Base-by-base conservation (phyloP, 2,888 invertebrate genomes). In the Brenthis hecate region DNA sequence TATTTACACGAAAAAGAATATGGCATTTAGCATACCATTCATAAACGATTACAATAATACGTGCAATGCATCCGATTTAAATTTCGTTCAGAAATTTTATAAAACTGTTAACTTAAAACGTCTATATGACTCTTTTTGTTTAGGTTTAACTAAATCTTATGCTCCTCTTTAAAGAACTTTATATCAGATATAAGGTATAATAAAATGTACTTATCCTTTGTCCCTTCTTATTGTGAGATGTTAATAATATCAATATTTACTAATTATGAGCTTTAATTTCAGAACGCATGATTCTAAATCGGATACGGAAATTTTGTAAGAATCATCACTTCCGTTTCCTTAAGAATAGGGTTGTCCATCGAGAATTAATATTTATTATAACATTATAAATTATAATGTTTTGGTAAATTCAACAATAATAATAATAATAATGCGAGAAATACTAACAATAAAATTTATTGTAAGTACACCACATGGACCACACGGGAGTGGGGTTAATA, bases 401-500 rank as follows among this genome's bases (percentile, higher is more conserved):
- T 14, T 56, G 8, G 54, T 54, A 23, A 0, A 8, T 53, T 23
- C 1, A 60, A 60, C n/a, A 50, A 6, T 19, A 19, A 19, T 19
- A 19, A 19, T 19, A 43, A 48, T 6, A 50, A 32, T 28, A 13
- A 13, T 61, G 13, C 4, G 28, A 63, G 19, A 54, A 13, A 13
- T 50, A 8, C 73, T 76, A 81, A 60, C 93, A 96, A 82, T 94
- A 94, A 61, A 94, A 94, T 11, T 95, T 94, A 81, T 96, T 95
- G 74, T 96, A 95, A 56, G 94, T 93, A 80, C 96, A 96, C 96
- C 96, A 96, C 76, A 94, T 91, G 0, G 96, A 96, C 95, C 96
- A 96, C 78, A 96, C 84, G 0, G 95, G 94, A 73, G 96, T 94
- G 0, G 94, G 94, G 65, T 89, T 87, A 11, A 96, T 74, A 6